Base-by-base conservation (phyloP, 2,113 vertebrate species). In the Ptychochromis oligacanthus region DNA sequence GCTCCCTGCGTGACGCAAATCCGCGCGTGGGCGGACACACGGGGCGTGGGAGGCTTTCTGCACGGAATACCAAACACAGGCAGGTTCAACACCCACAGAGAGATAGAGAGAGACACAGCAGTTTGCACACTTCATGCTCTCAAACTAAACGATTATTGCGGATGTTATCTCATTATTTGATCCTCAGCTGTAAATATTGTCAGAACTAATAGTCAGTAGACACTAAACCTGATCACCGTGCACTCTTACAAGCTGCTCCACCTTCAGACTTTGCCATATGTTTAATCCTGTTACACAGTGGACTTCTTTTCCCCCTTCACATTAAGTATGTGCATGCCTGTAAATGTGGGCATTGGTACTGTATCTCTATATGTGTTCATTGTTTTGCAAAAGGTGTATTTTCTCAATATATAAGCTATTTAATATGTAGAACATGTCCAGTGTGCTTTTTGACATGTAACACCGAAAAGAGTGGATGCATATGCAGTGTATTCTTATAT, bases 1-100 rank as follows among this genome's bases (percentile, higher is more conserved):
- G 93, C 93, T 94, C 91, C 94, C 92, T 93, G 94, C 91, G 95
- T 97, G 96, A 97, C 97, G 97, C 97, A 97, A 96, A 95, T 95
- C 95, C 94, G 94, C 79, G 97, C 95, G 97, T 96, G 96, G 97
- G 97, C 90, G 93, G 95, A 94, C 89, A 92, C 93, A 92, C 93
- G 88, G 93, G 93, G 95, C 94, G 95, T 96, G 95, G 96, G 96
- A 90, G 95, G 95, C 94, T 94, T 94, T 95, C 93, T 92, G 95
- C 94, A 95, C 91, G 90, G 95, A 96, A 95, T 95, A 93, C 94
- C 94, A 93, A 95, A 93, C 94, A 94, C 92, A 94, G 90, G 92
- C 93, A 93, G 92, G 92, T 93, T 93, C 83, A 77, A 93, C 93
- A 75, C 94, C 91, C 93, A 90, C 93, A 80, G 81, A 86, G 65